These are phyloP conservation scores for Maniola jurtina DNA, from an alignment of 1,140 invertebrate genomes.

Conservation along the genomic window DNA sequence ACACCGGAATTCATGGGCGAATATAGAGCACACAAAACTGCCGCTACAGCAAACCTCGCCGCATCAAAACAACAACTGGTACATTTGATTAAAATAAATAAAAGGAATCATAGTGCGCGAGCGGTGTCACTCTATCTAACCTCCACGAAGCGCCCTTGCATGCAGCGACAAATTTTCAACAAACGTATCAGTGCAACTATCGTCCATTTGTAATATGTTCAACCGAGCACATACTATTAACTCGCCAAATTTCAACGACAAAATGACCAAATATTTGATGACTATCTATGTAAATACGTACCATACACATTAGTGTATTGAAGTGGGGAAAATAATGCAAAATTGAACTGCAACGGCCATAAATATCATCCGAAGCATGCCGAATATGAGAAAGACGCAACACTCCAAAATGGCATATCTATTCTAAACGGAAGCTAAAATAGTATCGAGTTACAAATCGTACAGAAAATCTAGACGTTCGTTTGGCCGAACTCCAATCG, in stretches of 20 bases:
- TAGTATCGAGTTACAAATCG: constrained; percentile 73
- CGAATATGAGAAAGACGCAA: constrained; percentile 62
- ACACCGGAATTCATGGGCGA: constrained; percentile 73
- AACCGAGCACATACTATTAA: constrained; percentile 13
- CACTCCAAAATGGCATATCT: constrained; percentile 70
- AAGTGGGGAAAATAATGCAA: constrained; percentile 22
- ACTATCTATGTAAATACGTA: constrained; percentile 17
- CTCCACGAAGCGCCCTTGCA: constrained; percentile 18
- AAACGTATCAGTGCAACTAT: constrained; percentile 42
- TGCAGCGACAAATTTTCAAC: constrained; percentile 37
- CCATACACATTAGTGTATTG: constrained; percentile 12
- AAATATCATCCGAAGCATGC: constrained; percentile 64
- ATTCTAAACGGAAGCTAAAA: constrained; percentile 71
- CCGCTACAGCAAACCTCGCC: constrained; percentile 63
- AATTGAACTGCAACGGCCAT: constrained; percentile 38
- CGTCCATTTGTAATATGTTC: constrained; percentile 21
- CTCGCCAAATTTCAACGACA: constrained; percentile 22
- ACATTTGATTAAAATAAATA: constrained; percentile 77
- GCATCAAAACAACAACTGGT: constrained; percentile 69
- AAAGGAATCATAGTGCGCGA: constrained; percentile 63
- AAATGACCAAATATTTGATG: constrained; percentile 27
- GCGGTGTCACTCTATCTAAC: constrained; percentile 33
- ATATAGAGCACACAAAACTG: constrained; percentile 69
- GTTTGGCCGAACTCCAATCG: constrained; percentile 70
- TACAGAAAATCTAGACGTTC: constrained; percentile 70